phyloP scores from a whole-genome alignment of 1,140 invertebrate genomes.

The Drosophila arizonae region DNA sequence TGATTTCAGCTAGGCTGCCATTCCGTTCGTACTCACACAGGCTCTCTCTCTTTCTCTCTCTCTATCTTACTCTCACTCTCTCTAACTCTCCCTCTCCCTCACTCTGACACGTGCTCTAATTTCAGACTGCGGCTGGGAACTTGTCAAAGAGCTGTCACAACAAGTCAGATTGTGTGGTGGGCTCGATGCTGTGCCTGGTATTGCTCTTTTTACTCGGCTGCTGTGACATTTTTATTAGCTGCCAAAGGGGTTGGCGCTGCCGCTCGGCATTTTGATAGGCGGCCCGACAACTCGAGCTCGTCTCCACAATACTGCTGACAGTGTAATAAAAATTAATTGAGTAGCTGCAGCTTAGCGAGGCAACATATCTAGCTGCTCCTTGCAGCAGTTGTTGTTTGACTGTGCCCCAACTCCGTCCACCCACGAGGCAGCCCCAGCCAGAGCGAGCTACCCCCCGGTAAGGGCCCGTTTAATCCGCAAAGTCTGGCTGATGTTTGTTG shows the following conservation, averaged over 20 bases:
- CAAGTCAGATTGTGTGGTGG: constrained; percentile 30
- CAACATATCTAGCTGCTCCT: constrained; percentile 16
- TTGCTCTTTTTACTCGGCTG: constrained; percentile 52
- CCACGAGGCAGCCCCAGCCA: not conserved
- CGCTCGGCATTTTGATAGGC: constrained; percentile 10
- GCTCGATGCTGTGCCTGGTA: constrained; percentile 1
- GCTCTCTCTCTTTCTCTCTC: not conserved
- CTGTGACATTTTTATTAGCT: constrained; percentile 76
- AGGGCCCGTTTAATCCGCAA: constrained; percentile 9
- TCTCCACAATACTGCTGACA: constrained; percentile 56
- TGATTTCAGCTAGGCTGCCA: not conserved
- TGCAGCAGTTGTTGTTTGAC: constrained; percentile 1
- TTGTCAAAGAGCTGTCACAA: constrained; percentile 59
- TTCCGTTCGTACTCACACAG: no score
- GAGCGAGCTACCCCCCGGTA: not conserved
- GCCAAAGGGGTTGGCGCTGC: constrained; percentile 54
- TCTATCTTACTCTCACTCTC: not conserved
- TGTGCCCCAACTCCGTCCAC: not conserved
- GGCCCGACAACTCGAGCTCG: constrained; percentile 3
- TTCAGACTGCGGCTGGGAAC: constrained; percentile 31
- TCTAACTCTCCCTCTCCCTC: not conserved
- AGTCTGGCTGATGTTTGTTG: constrained; percentile 39
- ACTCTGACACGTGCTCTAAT: constrained; percentile 42
- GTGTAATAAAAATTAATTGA: constrained; percentile 80
- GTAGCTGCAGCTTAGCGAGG: constrained; percentile 54